Evolutionary conservation across 2,888 invertebrate genomes (phyloP).

Genomic region (Scrobipalpa atriplicella): DNA sequence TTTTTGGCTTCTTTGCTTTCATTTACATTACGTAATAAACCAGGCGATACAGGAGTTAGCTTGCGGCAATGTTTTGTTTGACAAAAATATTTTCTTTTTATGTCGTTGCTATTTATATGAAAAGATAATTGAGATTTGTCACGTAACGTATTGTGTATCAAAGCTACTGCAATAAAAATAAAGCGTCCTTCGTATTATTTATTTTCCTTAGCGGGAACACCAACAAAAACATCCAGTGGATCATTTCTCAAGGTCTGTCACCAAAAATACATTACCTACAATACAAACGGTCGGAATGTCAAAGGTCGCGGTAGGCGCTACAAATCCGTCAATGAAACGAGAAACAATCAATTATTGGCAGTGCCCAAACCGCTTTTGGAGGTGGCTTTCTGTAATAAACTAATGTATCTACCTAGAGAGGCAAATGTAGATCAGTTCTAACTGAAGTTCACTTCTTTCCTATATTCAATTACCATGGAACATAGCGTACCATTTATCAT

Average conservation of each 20-base stretch:
- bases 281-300: conserved; percentile 22
- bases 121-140: neutral
- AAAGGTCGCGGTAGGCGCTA: conserved; percentile 27
- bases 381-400: neutral
- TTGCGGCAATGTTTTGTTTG: neutral
- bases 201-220: neutral
- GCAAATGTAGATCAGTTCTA: too few species aligned
- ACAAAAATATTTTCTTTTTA: too few species aligned
- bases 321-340: conserved; percentile 28
- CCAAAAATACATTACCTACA: conserved; percentile 18
- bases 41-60: neutral
- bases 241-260: conserved; percentile 19
- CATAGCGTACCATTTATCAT: too few species aligned
- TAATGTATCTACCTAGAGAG: too few species aligned
- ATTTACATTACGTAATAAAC: conserved; percentile 1
- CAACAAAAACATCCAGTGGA: neutral
- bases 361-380: neutral
- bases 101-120: neutral
- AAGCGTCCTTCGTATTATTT: neutral
- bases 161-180: too few species aligned
- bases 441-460: too few species aligned
- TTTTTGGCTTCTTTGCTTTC: neutral
- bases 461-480: too few species aligned
- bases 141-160: neutral
- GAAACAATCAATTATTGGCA: conserved; percentile 40